Conservation (phyloP, 2,113 vertebrate genomes). For the Paradoxurus hermaphroditus region DNA sequence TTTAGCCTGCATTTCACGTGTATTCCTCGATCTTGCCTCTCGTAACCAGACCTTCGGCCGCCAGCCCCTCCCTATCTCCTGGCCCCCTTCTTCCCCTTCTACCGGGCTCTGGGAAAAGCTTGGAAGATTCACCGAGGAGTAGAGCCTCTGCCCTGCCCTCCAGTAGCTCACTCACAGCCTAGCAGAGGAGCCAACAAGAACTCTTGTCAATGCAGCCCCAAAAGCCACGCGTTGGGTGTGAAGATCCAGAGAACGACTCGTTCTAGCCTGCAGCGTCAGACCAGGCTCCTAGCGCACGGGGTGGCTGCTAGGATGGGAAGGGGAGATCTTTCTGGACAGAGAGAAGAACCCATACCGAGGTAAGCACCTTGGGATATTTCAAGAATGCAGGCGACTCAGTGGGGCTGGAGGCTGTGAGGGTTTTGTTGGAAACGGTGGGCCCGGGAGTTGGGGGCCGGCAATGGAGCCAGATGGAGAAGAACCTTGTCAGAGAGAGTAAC, state of each 20-base stretch:
- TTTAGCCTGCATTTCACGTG: fast-evolving
- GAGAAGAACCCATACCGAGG: neutral
- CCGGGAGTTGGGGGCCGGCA: fast-evolving
- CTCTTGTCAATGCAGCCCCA: neutral
- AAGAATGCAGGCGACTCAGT: fast-evolving
- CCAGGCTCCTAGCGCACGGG: fast-evolving
- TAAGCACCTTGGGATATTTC: neutral
- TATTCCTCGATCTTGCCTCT: neutral
- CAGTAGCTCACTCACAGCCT: no score
- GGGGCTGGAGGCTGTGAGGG: neutral
- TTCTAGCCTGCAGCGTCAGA: neutral
- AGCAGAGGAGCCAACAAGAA: neutral
- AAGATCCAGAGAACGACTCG: neutral
- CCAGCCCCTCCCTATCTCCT: neutral
- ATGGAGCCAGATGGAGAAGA: neutral
- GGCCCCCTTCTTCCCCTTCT: neutral
- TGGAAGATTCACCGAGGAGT: neutral
- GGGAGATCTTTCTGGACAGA: neutral
- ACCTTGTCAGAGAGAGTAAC: neutral
- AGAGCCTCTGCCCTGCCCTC: neutral
- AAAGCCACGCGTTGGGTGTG: neutral
- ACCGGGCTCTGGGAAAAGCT: neutral
- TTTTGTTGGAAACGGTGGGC: neutral
- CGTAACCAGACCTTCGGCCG: neutral
- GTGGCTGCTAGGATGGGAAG: neutral